A percentile compares a stretch with the other conserved stretches of the same genome.
Conservation (phyloP, 2,113 vertebrate genomes). For the Trogon surrucura region DNA sequence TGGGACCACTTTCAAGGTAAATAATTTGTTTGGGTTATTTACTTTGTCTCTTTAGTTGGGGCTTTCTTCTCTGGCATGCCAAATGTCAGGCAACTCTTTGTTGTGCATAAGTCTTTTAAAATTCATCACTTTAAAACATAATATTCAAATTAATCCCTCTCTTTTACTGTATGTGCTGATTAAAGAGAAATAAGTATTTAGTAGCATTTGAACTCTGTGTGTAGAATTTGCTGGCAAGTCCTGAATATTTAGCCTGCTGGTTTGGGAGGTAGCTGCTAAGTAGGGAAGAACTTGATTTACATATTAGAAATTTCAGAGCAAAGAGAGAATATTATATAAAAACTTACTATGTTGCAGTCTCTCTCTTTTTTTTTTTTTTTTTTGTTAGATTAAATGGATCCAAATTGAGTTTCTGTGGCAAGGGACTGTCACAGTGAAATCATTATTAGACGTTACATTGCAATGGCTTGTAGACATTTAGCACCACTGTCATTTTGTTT, state of each 20-base stretch:
- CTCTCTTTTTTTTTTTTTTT: not conserved
- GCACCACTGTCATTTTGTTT: conserved; percentile 10
- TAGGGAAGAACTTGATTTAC: not conserved
- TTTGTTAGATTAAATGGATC: not conserved
- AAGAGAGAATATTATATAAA: not conserved
- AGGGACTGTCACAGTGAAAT: not conserved
- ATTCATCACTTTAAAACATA: too few relatives aligned
- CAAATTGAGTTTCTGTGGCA: not conserved
- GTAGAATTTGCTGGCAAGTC: not conserved
- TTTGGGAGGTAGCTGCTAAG: not conserved
- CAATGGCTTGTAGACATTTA: conserved; percentile 11
- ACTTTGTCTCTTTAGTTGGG: not conserved
- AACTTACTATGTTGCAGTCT: not conserved
- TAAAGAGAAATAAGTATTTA: not conserved
- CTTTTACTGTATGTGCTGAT: not conserved
- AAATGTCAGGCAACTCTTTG: not conserved
- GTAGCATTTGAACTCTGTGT: not conserved
- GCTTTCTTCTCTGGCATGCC: not conserved
- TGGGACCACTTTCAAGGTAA: conserved; percentile 54
- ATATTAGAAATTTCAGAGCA: not conserved
- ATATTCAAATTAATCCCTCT: not conserved
- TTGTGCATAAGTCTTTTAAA: not conserved
- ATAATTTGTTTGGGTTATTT: not conserved
- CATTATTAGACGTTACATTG: not conserved
- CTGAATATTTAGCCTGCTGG: not conserved